Percentiles rank a stretch among this genome's conserved stretches.
Evolutionary conservation across 2,888 invertebrate genomes (phyloP).

Genomic region (Octodonta nipae): DNA sequence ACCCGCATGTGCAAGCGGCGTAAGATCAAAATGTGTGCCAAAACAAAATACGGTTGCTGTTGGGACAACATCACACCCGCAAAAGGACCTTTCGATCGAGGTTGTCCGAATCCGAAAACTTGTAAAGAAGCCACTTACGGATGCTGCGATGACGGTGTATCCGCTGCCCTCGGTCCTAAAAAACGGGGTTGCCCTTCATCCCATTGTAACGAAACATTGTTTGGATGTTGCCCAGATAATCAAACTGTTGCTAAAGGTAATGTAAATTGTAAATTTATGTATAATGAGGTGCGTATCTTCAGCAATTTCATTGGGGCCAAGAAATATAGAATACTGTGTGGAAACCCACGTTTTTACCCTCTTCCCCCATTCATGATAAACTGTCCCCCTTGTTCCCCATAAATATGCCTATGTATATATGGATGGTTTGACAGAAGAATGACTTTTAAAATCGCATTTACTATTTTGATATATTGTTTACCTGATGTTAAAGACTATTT

Average conservation of each 20-base stretch:
- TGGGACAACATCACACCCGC: constrained; percentile 65
- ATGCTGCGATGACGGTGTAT: constrained; percentile 74
- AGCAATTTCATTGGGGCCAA: too few species aligned
- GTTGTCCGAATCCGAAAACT: constrained; percentile 59
- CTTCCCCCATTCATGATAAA: too few species aligned
- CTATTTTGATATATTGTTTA: too few species aligned
- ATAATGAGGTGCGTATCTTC: too few species aligned
- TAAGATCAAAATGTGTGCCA: constrained; percentile 47
- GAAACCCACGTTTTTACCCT: too few species aligned
- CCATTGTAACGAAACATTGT: constrained; percentile 63
- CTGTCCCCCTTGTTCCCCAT: too few species aligned
- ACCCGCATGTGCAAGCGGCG: constrained; percentile 45
- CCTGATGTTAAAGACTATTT: too few species aligned
- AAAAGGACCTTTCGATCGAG: constrained; percentile 68
- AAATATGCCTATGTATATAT: too few species aligned
- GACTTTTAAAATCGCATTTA: too few species aligned
- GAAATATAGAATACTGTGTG: too few species aligned
- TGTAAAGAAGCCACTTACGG: constrained; percentile 64
- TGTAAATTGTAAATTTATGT: too few species aligned
- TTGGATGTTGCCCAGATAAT: constrained; percentile 77
- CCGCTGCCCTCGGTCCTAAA: constrained; percentile 57
- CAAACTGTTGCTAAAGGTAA: constrained; percentile 63
- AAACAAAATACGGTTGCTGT: constrained; percentile 69
- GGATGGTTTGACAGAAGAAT: too few species aligned
- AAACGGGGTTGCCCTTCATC: constrained; percentile 58